Conservation (phyloP, 2,888 invertebrate genomes). For the Ariolimax columbianus region DNA sequence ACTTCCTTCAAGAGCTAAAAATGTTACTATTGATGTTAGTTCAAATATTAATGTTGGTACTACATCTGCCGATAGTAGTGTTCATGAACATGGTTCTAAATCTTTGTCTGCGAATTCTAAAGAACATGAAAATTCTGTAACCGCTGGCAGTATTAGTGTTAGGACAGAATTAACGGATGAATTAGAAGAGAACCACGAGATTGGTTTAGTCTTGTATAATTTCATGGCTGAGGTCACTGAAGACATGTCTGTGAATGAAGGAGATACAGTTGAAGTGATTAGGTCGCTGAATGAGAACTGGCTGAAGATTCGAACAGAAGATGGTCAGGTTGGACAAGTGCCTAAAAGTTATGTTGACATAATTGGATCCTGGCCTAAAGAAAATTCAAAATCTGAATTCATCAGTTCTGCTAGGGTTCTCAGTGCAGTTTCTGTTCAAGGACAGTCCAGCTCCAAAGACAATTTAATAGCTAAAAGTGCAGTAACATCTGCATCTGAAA, state of each 20-base stretch:
- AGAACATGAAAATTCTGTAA: neutral
- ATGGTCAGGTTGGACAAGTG: conserved; percentile 76
- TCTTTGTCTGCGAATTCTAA: neutral
- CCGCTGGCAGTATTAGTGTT: neutral
- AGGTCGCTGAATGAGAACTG: conserved; percentile 77
- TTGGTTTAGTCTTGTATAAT: conserved; percentile 76
- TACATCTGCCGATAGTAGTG: neutral
- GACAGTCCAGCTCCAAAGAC: neutral
- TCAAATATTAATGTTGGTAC: neutral
- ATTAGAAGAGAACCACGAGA: conserved; percentile 25
- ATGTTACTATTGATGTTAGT: neutral
- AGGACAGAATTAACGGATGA: neutral
- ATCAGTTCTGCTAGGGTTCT: neutral
- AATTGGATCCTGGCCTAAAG: conserved; percentile 57
- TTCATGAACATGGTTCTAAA: neutral
- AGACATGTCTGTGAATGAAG: conserved; percentile 77
- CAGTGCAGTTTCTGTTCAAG: neutral
- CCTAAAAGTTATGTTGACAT: conserved; percentile 76
- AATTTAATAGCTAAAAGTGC: neutral
- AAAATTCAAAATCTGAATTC: conserved; percentile 11
- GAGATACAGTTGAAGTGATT: conserved; percentile 78
- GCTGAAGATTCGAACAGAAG: conserved; percentile 76
- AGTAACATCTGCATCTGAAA: neutral
- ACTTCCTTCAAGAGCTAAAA: neutral
- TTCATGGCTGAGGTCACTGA: conserved; percentile 75